Evolutionary conservation across 2,888 invertebrate genomes (phyloP), one percentile per base, ranked within the genome.

Genomic region (Osedax fenrisi): DNA sequence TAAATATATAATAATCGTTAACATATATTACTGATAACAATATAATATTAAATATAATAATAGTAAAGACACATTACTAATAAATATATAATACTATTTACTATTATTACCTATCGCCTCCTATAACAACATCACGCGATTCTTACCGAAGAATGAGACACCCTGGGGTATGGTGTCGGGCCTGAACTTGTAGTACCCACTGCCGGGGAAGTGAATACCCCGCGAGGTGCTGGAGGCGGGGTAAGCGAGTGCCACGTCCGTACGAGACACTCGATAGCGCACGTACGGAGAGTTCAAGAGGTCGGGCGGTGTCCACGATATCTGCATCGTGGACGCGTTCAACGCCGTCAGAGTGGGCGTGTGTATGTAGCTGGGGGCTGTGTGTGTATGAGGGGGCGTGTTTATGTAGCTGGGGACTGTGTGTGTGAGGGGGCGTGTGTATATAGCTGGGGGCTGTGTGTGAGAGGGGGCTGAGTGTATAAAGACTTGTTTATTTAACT

Each of bases 171-270:
- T 76, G 23, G 81, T 80, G 17, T 80, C 78, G 0, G 82, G 79
- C 10, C 81, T 80, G 75, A 84, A 84, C 13, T 78, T 77, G 76
- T 83, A 83, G 77, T 83, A 83, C 3, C 83, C 83, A 21, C 80
- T 80, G 0, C 84, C 84, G 13, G 83, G 81, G 72, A 84, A 82
- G 2, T 83, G 78, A 2, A 81, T 82, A 17, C 84, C 84, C 13
- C 77, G 77, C 61, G 80, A 79, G 10, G 84, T 82, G n/a, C 78
- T 78, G 0, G 78, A 77, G 1, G 84, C 82, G 0, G 84, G 83
- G 76, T 79, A 80, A 75, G 80, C 82, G 41, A 84, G 80, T 10
- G 84, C 80, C 13, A 81, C 80, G 25, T 77, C 79, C 0, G 81
- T 81, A 69, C 83, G 80, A 76, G 81, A 78, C 26, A 84, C 77